These are phyloP conservation scores for Hozukius guyotensis DNA, from an alignment of 2,797 vertebrate genomes.

Conservation along the genomic window DNA sequence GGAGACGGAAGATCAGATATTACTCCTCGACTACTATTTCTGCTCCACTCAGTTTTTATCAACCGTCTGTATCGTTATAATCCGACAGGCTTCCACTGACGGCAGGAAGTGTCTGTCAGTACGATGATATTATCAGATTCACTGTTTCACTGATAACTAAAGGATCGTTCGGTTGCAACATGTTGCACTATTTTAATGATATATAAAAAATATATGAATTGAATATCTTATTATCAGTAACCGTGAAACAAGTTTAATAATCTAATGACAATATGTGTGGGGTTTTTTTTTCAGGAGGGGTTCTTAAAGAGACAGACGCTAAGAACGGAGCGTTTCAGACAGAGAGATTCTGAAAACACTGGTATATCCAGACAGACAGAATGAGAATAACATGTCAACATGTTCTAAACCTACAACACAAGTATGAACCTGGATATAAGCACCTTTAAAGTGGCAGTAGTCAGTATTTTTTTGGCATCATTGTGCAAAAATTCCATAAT, in stretches of 20 bases:
- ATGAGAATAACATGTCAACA: too few relatives aligned
- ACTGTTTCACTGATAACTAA: neutral
- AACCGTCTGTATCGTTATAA: neutral
- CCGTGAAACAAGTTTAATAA: neutral
- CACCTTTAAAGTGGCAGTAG: too few relatives aligned
- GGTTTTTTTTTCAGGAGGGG: too few relatives aligned
- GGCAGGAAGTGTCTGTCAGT: constrained; percentile 5
- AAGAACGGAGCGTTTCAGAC: too few relatives aligned
- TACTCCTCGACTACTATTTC: neutral
- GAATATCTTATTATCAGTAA: neutral
- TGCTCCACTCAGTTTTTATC: neutral
- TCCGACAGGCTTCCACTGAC: neutral
- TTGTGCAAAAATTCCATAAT: too few relatives aligned
- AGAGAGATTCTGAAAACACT: too few relatives aligned
- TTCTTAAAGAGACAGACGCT: too few relatives aligned
- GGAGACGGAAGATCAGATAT: neutral
- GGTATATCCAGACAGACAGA: too few relatives aligned
- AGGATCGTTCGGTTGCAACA: neutral
- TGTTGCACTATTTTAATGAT: neutral
- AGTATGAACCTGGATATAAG: too few relatives aligned
- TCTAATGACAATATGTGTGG: too few relatives aligned
- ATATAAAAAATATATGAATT: neutral
- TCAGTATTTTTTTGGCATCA: too few relatives aligned
- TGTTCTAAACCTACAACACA: too few relatives aligned
- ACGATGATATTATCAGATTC: neutral